A percentile compares a stretch with the other conserved stretches of the same genome.
Conservation (phyloP, 2,888 invertebrate genomes). For the Drosophila limbata region DNA sequence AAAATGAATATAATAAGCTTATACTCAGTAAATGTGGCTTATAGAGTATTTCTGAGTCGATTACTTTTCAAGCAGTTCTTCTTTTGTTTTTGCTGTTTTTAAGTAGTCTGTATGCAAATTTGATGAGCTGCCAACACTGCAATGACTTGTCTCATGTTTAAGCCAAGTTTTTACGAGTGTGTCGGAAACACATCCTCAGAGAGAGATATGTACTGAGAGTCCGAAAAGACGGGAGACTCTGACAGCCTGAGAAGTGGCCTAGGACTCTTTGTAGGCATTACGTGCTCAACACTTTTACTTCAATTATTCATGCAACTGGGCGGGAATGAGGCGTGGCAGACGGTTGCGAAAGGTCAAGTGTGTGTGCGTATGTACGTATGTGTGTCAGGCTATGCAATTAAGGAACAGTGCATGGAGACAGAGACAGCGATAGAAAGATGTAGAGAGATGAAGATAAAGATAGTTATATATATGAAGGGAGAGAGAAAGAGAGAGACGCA, state of each 20-base stretch:
- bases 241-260: conserved; percentile 48
- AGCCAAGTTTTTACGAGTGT: conserved; percentile 56
- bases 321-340: not conserved
- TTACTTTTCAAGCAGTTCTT: not conserved
- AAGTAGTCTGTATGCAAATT: conserved; percentile 77
- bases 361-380: conserved; percentile 26
- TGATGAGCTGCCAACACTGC: conserved; percentile 78
- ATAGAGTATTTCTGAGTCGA: not conserved
- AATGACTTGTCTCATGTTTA: conserved; percentile 50
- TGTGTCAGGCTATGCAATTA: conserved; percentile 54
- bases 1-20: not conserved
- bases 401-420: conserved; percentile 36
- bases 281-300: conserved; percentile 64
- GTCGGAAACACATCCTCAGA: conserved; percentile 21
- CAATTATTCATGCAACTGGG: conserved; percentile 69
- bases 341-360: conserved; percentile 48
- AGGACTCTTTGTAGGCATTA: conserved; percentile 55
- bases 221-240: conserved; percentile 16
- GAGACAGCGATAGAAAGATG: conserved; percentile 5
- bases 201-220: not conserved
- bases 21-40: not conserved
- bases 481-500: conserved; percentile 35
- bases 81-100: conserved; percentile 35
- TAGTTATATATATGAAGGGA: not conserved
- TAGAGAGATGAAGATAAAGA: not conserved